Conservation (phyloP, 2,888 invertebrate species). For the Elgonia sp. region DNA sequence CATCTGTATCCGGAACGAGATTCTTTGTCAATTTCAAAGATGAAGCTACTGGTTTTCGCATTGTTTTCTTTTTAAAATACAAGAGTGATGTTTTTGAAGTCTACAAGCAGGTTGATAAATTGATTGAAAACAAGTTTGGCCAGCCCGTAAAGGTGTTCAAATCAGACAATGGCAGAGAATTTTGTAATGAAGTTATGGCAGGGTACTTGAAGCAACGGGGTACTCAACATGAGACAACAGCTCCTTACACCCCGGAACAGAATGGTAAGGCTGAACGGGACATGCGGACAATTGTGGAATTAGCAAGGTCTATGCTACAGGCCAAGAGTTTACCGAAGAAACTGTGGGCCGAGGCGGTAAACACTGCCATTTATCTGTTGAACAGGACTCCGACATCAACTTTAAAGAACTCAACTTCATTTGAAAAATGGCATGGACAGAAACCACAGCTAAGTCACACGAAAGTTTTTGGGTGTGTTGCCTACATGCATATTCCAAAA, state of each 20-base stretch:
- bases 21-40: slow-evolving; percentile 52
- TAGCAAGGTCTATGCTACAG: slow-evolving; percentile 47
- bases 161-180: slow-evolving; percentile 74
- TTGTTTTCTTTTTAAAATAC: slow-evolving; percentile 48
- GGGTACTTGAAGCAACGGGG: slow-evolving; percentile 19
- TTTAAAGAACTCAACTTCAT: slow-evolving; percentile 42
- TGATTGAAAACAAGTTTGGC: slow-evolving; percentile 48
- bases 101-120: slow-evolving; percentile 22
- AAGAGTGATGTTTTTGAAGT: slow-evolving; percentile 53
- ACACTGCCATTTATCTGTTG: slow-evolving; percentile 40
- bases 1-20: slow-evolving; percentile 36
- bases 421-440: slow-evolving; percentile 40
- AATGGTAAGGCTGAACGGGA: slow-evolving; percentile 45
- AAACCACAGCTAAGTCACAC: slow-evolving; percentile 49
- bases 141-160: slow-evolving; percentile 46
- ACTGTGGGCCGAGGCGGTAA: no score
- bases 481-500: slow-evolving; percentile 58
- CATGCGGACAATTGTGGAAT: slow-evolving; percentile 45
- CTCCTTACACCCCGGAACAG: slow-evolving; percentile 15
- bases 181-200: slow-evolving; percentile 22
- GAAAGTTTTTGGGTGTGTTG: slow-evolving; percentile 54
- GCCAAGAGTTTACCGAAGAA: slow-evolving; percentile 42
- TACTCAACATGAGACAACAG: not conserved
- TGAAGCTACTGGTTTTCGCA: slow-evolving; percentile 28
- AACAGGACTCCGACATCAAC: slow-evolving; percentile 46